Percentiles rank a stretch among this genome's conserved stretches.
Evolutionary conservation across 2,888 invertebrate genomes (phyloP).

Genomic region (Lasioglossum leucozonium): DNA sequence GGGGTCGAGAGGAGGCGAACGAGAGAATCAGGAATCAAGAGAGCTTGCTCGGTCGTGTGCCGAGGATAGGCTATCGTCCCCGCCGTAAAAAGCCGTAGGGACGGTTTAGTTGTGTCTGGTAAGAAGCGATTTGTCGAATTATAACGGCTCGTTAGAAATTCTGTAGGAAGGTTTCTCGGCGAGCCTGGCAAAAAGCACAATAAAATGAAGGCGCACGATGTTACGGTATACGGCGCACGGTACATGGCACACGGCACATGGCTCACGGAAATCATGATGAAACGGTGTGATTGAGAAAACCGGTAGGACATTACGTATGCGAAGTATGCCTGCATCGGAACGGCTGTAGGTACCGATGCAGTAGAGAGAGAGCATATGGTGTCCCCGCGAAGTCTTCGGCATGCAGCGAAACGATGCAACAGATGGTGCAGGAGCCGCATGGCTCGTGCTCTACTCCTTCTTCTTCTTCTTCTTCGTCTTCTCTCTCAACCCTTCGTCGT

Average conservation of each 20-base stretch:
- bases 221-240: neutral
- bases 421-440: constrained; percentile 70
- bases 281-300: constrained; percentile 63
- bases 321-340: constrained; percentile 46
- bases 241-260: constrained; percentile 35
- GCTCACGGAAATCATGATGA: constrained; percentile 56
- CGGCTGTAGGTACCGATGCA: constrained; percentile 58
- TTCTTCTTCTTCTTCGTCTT: constrained; percentile 20
- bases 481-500: neutral
- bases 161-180: neutral
- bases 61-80: neutral
- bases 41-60: neutral
- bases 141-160: constrained; percentile 14
- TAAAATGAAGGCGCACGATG: neutral
- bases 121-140: constrained; percentile 11
- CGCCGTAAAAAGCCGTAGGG: neutral
- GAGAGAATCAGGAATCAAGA: neutral
- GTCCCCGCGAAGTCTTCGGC: constrained; percentile 66
- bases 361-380: constrained; percentile 69
- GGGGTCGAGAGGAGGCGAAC: neutral
- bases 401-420: constrained; percentile 65
- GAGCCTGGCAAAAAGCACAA: neutral
- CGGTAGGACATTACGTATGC: constrained; percentile 61
- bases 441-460: constrained; percentile 63
- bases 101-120: neutral